Evolutionary conservation across 2,888 invertebrate genomes (phyloP).

Genomic region (Aphrophora alni): DNA sequence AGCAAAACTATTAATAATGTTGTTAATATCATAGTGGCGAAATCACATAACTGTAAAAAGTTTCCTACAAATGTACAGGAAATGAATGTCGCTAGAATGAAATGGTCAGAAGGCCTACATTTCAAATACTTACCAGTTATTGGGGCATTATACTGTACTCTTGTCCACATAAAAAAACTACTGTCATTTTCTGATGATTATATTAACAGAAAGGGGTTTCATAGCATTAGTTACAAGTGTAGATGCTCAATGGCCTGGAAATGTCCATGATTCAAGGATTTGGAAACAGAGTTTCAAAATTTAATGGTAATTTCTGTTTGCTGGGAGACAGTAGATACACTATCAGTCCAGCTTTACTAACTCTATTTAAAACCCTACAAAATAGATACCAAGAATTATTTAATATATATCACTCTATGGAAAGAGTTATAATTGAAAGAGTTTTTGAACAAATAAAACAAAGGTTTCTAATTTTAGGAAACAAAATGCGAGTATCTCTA

Average conservation of each 20-base stretch:
- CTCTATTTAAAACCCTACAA: slow-evolving; percentile 4
- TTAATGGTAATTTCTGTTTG: slow-evolving; percentile 13
- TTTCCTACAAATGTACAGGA: too few species aligned
- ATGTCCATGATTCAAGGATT: neutral
- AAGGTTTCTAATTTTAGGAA: neutral
- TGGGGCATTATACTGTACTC: neutral
- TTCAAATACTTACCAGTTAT: neutral
- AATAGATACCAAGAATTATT: neutral
- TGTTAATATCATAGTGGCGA: neutral
- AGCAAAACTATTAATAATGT: too few species aligned
- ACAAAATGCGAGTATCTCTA: neutral
- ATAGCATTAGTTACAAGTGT: neutral
- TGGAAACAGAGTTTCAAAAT: neutral
- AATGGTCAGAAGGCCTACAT: neutral
- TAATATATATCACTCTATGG: neutral
- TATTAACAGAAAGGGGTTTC: neutral
- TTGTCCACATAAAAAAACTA: neutral
- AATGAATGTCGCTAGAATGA: too few species aligned
- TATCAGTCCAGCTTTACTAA: neutral
- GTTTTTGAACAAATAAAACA: neutral
- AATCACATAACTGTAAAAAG: too few species aligned
- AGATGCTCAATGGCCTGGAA: neutral
- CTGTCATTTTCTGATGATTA: neutral
- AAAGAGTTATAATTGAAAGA: neutral
- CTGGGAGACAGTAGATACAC: neutral